A percentile compares a stretch with the other conserved stretches of the same genome.
Evolutionary conservation across 2,888 invertebrate species (phyloP).

Genomic region (Drosophila atripex): DNA sequence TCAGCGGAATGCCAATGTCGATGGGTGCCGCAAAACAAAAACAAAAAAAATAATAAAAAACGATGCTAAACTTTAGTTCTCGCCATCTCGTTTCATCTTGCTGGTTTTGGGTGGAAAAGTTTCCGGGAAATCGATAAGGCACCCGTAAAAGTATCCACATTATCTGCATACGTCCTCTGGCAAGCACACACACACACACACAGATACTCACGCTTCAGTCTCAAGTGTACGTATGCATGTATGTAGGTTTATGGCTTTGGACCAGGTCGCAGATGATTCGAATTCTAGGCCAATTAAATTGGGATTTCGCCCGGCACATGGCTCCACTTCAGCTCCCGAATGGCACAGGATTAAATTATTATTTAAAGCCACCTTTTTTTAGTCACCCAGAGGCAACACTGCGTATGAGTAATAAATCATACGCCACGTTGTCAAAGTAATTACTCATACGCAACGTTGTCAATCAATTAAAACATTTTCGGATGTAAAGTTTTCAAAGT

Average conservation of each 20-base stretch:
- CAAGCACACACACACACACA: neutral
- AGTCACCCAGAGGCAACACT: neutral
- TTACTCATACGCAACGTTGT: slow-evolving; percentile 2
- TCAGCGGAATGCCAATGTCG: slow-evolving; percentile 43
- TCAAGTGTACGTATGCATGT: neutral
- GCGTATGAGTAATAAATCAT: neutral
- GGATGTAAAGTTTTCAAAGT: too few species aligned
- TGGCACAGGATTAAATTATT: slow-evolving; percentile 3
- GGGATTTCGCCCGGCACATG: slow-evolving; percentile 33
- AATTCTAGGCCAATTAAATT: slow-evolving; percentile 43
- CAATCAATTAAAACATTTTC: neutral
- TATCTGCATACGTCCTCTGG: slow-evolving; percentile 13
- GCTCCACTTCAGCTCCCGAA: slow-evolving; percentile 9
- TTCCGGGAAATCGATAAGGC: slow-evolving; percentile 35
- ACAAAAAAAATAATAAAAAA: slow-evolving; percentile 7
- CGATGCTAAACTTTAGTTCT: slow-evolving; percentile 30
- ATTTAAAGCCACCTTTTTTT: neutral
- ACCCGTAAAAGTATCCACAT: slow-evolving; percentile 20
- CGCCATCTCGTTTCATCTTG: slow-evolving; percentile 22
- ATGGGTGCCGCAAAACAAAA: slow-evolving; percentile 2
- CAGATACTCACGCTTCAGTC: neutral
- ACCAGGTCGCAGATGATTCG: slow-evolving; percentile 29
- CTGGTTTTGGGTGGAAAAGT: neutral
- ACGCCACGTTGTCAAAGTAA: neutral
- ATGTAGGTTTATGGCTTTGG: neutral